Conservation (phyloP, 2,888 invertebrate genomes). For the Microctonus brassicae region DNA sequence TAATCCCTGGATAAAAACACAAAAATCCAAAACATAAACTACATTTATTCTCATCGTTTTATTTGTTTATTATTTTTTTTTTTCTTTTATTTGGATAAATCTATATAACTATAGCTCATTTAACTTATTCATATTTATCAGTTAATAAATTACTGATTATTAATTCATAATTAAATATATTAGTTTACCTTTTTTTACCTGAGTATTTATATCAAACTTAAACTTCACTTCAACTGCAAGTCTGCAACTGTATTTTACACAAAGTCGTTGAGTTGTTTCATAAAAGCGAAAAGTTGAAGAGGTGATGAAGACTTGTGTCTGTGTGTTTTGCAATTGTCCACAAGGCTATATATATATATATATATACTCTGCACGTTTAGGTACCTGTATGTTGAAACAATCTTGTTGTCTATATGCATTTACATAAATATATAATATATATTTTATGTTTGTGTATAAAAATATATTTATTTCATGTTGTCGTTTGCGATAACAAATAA, state of each 20-base stretch:
- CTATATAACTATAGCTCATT: too few relatives aligned
- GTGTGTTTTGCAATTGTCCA: neutral
- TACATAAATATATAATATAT: neutral
- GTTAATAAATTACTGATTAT: neutral
- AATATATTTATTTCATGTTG: neutral
- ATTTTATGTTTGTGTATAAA: neutral
- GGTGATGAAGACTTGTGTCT: neutral
- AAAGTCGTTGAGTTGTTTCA: neutral
- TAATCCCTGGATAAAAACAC: neutral
- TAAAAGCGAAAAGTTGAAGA: neutral
- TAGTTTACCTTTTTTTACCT: conserved; percentile 1
- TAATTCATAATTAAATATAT: neutral
- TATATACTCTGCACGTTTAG: neutral
- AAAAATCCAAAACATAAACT: neutral
- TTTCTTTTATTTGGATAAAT: too few relatives aligned
- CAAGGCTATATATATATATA: neutral
- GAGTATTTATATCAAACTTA: neutral
- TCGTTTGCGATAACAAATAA: conserved; percentile 4
- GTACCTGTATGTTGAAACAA: conserved; percentile 1
- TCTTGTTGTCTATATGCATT: neutral
- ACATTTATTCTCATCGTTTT: neutral
- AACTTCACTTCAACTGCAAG: neutral
- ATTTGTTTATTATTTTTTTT: too few relatives aligned
- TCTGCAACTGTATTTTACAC: neutral
- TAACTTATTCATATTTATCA: too few relatives aligned